These are phyloP conservation scores for Embiotoca jacksoni DNA, from an alignment of 2,113 vertebrate species.

Conservation along the genomic window DNA sequence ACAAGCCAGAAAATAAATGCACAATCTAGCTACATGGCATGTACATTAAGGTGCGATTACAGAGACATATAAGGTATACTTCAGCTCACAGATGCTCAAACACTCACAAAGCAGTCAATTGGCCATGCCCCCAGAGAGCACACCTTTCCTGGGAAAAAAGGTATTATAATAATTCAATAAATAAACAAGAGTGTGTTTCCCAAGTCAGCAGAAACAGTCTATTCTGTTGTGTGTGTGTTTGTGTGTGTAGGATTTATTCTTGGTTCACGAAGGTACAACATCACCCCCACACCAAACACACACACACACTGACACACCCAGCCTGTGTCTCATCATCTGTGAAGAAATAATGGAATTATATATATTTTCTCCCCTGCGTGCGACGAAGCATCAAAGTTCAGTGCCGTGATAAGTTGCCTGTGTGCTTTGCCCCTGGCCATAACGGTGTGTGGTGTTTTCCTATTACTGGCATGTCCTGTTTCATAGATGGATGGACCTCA, in stretches of 20 bases:
- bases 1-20: conserved; percentile 54
- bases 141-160: conserved; percentile 41
- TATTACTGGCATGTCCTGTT: conserved; percentile 87
- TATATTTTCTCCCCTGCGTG: conserved; percentile 81
- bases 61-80: conserved; percentile 50
- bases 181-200: conserved; percentile 70
- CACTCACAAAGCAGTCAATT: conserved; percentile 65
- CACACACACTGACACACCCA: conserved; percentile 41
- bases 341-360: conserved; percentile 91
- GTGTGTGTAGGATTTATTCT: conserved; percentile 46
- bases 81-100: conserved; percentile 64
- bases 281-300: conserved; percentile 5
- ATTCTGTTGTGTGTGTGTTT: conserved; percentile 38
- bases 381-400: conserved; percentile 85
- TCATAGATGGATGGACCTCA: conserved; percentile 87
- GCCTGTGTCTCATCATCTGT: conserved; percentile 86
- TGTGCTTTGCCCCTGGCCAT: conserved; percentile 86
- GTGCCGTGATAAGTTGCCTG: conserved; percentile 84
- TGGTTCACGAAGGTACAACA: conserved; percentile 55
- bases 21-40: conserved; percentile 53
- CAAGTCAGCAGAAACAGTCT: conserved; percentile 73
- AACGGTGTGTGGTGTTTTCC: conserved; percentile 84
- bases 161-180: conserved; percentile 78
- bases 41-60: conserved; percentile 60
- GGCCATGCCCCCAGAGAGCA: conserved; percentile 61